Evolutionary conservation across 53 echinoderm and acorn worm genomes (phyloP).

Genomic region (Mesocentrotus franciscanus): DNA sequence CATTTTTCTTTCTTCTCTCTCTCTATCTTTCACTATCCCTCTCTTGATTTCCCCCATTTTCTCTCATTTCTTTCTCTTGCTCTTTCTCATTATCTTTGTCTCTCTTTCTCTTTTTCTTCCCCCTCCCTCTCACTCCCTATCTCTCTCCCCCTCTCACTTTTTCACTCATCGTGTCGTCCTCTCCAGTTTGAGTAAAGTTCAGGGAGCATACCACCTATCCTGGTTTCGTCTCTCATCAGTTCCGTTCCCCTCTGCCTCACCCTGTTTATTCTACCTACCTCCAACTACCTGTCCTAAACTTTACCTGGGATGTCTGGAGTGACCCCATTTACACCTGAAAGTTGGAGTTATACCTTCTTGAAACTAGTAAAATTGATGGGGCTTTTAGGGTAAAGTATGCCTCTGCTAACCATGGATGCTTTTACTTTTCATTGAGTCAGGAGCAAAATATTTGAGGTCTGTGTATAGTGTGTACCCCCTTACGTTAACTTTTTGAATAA

Average conservation of each 20-base stretch:
- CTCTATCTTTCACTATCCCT: not conserved
- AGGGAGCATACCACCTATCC: constrained; percentile 4
- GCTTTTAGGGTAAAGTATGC: no score
- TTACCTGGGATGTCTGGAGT: constrained; percentile 17
- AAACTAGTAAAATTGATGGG: no score
- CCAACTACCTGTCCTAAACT: constrained; percentile 26
- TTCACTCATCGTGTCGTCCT: not conserved
- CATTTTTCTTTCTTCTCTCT: not conserved
- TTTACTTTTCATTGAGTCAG: no score
- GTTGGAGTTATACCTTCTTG: no score
- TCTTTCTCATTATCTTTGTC: not conserved
- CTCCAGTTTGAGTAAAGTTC: not conserved
- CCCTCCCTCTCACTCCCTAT: no score
- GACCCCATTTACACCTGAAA: not conserved
- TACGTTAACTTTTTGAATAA: no score
- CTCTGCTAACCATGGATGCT: no score
- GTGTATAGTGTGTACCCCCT: no score
- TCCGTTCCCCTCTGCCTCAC: constrained; percentile 25
- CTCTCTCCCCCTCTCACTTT: not conserved
- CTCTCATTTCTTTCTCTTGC: not conserved
- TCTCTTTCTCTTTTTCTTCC: not conserved
- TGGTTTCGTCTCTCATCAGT: not conserved
- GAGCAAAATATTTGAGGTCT: no score
- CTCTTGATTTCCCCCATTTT: not conserved
- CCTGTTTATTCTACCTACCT: constrained; percentile 43